A percentile compares a stretch with the other conserved stretches of the same genome.
phyloP scores from a whole-genome alignment of 92 coral and sea anemone species.

The Anthopleura xanthogrammica region DNA sequence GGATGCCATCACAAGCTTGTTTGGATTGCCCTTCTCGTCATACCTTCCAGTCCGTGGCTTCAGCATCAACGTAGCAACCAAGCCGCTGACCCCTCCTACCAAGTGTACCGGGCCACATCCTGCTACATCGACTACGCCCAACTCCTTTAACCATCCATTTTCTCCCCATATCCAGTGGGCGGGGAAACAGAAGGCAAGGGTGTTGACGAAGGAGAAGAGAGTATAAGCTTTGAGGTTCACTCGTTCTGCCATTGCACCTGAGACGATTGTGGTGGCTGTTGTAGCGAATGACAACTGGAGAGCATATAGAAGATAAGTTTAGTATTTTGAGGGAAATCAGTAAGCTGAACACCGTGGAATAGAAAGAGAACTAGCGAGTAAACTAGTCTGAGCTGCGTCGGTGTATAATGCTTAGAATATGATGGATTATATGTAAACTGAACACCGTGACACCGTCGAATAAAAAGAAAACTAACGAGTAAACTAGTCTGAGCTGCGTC shows the following conservation, averaged over 20 bases:
- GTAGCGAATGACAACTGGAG: slow-evolving; percentile 76
- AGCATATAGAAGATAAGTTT: neutral
- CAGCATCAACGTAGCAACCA: slow-evolving; percentile 71
- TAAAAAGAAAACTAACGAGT: no score
- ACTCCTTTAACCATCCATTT: slow-evolving; percentile 62
- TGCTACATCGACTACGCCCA: slow-evolving; percentile 81
- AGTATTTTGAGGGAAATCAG: neutral
- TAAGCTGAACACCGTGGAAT: neutral
- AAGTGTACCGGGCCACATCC: slow-evolving; percentile 93
- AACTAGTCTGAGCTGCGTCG: no score
- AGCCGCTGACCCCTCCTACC: slow-evolving; percentile 76
- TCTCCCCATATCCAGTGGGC: slow-evolving; percentile 87
- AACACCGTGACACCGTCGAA: no score
- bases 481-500: no score
- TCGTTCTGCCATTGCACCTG: slow-evolving; percentile 91
- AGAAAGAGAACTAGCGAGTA: neutral
- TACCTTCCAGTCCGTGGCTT: slow-evolving; percentile 68
- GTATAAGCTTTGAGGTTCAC: slow-evolving; percentile 74
- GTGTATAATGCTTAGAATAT: no score
- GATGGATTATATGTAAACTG: no score
- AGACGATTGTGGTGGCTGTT: slow-evolving; percentile 78
- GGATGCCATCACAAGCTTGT: slow-evolving; percentile 59
- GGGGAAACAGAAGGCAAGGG: slow-evolving; percentile 65
- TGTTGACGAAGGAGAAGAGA: slow-evolving; percentile 72
- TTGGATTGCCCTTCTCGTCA: slow-evolving; percentile 57